Percentiles rank a stretch among this genome's conserved stretches.
Conservation (phyloP, 2,113 vertebrate genomes). For the Platichthys stellatus region DNA sequence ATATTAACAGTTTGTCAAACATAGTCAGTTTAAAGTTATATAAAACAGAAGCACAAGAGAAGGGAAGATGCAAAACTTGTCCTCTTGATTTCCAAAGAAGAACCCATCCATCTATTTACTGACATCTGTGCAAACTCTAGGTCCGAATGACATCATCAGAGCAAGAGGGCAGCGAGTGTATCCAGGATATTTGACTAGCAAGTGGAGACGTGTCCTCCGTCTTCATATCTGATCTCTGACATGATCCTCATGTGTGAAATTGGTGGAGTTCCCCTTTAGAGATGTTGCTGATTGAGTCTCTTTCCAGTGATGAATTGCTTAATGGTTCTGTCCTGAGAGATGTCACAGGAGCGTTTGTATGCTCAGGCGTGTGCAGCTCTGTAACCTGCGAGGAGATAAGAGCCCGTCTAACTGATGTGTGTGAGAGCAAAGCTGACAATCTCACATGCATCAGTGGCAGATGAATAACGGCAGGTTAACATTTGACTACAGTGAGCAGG, state of each 20-base stretch:
- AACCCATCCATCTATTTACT: no score
- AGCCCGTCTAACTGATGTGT: conserved; percentile 14
- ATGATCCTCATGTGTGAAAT: neutral
- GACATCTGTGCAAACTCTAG: neutral
- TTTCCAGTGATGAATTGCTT: conserved; percentile 26
- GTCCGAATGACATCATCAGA: neutral
- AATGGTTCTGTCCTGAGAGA: neutral
- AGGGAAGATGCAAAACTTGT: neutral
- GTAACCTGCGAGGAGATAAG: conserved; percentile 8
- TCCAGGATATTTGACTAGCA: neutral
- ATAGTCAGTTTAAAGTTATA: neutral
- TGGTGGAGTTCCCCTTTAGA: conserved; percentile 5
- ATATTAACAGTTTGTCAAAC: neutral
- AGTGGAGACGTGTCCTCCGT: neutral
- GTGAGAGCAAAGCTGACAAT: conserved; percentile 48
- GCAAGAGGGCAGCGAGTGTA: neutral
- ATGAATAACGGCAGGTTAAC: conserved; percentile 55
- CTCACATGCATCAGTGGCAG: conserved; percentile 35
- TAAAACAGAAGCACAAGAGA: neutral
- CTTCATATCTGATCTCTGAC: neutral
- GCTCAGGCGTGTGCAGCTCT: neutral
- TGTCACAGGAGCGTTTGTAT: neutral
- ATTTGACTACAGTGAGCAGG: conserved; percentile 54
- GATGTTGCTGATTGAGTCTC: neutral
- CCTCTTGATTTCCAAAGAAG: neutral